Evolutionary conservation across 64 coral and sea anemone genomes (phyloP), one percentile per base, ranked within the genome.

Genomic region (Acropora tenuis): DNA sequence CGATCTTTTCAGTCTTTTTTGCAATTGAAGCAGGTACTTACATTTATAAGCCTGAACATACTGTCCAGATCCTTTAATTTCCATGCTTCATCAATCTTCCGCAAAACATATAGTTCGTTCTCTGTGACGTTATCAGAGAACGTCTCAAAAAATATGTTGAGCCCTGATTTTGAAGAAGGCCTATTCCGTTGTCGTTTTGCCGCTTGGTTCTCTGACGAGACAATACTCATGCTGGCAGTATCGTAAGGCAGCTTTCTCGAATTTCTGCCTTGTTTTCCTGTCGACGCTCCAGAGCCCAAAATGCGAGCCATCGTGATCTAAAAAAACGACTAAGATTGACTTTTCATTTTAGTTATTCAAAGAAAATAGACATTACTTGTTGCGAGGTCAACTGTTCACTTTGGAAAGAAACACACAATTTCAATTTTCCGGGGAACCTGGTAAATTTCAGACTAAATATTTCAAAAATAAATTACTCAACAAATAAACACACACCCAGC

Each of bases 51-150:
- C 82, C 66, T 73, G 52, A 75, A 78, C 71, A 88, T 88, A 59
- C 6, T 18, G 17, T 88, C 86, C 50, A 58, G 1, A 3, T 78
- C 73, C 6, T 75, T 75, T 17, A 13, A 15, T 88, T 45, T 73
- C 86, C 86, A 88, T 16, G 75, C 86, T 6, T 88, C 48, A 44
- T 78, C 86, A 77, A 76, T 77, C 47, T 77, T 76, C 77, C 59
- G 69, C 5, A 88, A 60, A 43, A 77, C 17, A 15, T 58, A 58
- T 41, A 15, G 41, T 50, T 76, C 75, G 7, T 43, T 76, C 49
- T 88, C 50, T 20, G 1, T 19, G 43, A 52, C 18, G 48, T 85
- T 45, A 20, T 71, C 49, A 50, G 65, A 18, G 16, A 85, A 49
- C 43, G 82, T 48, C 16, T 85, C 17, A n/a, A 85, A 71, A n/a